Base-by-base conservation (phyloP, 35 echinoderm and acorn worm genomes). In the Heliocidaris erythrogramma region DNA sequence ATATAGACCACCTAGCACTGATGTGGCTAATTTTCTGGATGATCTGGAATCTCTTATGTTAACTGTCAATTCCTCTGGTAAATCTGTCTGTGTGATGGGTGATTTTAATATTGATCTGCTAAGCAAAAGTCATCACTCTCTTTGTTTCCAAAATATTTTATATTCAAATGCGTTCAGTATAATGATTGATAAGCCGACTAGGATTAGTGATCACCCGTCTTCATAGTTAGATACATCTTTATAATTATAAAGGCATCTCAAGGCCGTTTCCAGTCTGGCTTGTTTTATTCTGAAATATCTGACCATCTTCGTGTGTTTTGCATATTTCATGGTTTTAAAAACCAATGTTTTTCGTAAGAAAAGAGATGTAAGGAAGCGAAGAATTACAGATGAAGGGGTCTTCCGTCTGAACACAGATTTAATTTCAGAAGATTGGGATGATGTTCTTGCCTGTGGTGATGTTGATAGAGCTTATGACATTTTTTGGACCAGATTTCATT, bases 1-100 rank as follows among this genome's bases (percentile, higher is more conserved):
- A 47, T 88, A 88, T 30, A 88, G 86, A 88, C 86, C 30, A 88
- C 86, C 86, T 31, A 88, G n/a, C 86, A 88, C 86, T 11, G 86
- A 88, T 30, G 24, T 47, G 86, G 30, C 11, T 7, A 13, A 13
- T 14, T 61, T 61, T 61, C 11, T 12, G n/a, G n/a, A n/a, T n/a
- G n/a, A n/a, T n/a, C n/a, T n/a, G n/a, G n/a, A n/a, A n/a, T n/a
- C n/a, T n/a, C n/a, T n/a, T n/a, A n/a, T n/a, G n/a, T n/a, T n/a
- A n/a, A n/a, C n/a, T n/a, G n/a, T n/a, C n/a, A n/a, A 61, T 14
- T 61, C 59, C 2, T 61, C 11, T 13, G 11, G 11, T 61, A 61
- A 61, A 61, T n/a, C n/a, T n/a, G n/a, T 18, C 59, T 61, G 59
- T 61, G 59, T 61, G 5, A 61, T 61, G 59, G 59, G 59, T 12